phyloP scores from a whole-genome alignment of 2,888 invertebrate genomes.

The Agonopterix subpropinquella region DNA sequence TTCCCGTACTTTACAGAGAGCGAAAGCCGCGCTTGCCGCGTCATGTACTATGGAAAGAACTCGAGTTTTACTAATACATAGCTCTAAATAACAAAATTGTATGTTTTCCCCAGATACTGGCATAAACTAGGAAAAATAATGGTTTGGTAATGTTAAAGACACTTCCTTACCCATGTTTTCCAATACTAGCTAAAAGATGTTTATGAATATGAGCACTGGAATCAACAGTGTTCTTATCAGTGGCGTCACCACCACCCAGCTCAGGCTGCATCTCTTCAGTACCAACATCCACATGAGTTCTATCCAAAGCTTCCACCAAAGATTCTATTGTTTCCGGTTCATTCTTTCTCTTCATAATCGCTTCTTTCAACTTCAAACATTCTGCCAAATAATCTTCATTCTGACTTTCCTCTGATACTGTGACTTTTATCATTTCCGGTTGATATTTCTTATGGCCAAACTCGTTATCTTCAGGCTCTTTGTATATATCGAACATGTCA shows the following conservation, averaged over 20 bases:
- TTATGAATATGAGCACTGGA: constrained; percentile 47
- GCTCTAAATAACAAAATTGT: too few species aligned
- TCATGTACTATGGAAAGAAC: too few species aligned
- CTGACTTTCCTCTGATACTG: constrained; percentile 31
- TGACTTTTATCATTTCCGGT: constrained; percentile 51
- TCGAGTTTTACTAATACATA: too few species aligned
- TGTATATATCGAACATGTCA: constrained; percentile 67
- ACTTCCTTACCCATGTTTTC: constrained; percentile 75
- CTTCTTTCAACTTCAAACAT: constrained; percentile 54
- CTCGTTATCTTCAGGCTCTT: constrained; percentile 57
- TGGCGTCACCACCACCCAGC: not conserved
- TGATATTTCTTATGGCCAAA: constrained; percentile 68
- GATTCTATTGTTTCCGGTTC: constrained; percentile 46
- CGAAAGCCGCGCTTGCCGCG: too few species aligned
- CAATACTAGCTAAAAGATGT: constrained; percentile 80
- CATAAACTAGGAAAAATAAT: not conserved
- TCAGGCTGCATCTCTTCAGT: not conserved
- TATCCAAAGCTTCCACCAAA: constrained; percentile 55
- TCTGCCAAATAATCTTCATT: constrained; percentile 51
- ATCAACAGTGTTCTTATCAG: constrained; percentile 9
- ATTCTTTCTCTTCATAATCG: constrained; percentile 47
- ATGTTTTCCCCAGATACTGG: not conserved
- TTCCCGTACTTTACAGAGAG: too few species aligned
- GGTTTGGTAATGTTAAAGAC: not conserved
- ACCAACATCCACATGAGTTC: constrained; percentile 38